Conservation (phyloP, 2,797 vertebrate species). For the Lophotriccus pileatus region DNA sequence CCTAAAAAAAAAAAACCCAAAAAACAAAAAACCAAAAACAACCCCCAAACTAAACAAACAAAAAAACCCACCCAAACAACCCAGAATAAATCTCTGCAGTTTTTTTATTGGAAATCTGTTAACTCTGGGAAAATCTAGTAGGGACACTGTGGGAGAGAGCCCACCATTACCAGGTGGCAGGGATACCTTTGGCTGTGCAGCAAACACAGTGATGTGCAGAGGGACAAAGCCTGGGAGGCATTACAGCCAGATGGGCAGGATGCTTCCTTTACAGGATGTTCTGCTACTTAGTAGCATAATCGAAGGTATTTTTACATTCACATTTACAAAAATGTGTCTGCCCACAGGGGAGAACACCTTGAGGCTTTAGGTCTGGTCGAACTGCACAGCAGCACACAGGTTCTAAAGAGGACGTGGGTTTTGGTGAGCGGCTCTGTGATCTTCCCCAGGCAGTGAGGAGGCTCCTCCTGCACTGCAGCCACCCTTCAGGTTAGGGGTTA, state of each 20-base stretch:
- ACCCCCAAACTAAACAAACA: background rate
- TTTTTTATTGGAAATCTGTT: background rate
- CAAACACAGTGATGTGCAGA: background rate
- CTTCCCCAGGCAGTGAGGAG: background rate
- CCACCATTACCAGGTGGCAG: background rate
- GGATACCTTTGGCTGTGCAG: background rate
- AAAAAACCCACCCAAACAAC: background rate
- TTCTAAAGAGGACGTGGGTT: background rate
- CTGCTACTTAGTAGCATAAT: background rate
- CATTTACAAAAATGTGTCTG: background rate
- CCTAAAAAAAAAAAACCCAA: background rate
- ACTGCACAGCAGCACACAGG: background rate
- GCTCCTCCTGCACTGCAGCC: background rate
- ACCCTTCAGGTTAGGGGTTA: background rate
- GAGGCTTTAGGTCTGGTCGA: background rate
- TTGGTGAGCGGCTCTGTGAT: background rate
- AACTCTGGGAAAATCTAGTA: background rate
- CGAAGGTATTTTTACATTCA: background rate
- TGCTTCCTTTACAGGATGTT: background rate
- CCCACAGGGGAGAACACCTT: background rate
- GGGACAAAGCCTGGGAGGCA: background rate
- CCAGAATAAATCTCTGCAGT: background rate
- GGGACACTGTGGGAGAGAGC: background rate
- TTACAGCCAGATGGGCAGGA: background rate
- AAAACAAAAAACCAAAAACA: background rate